phyloP scores from a whole-genome alignment of 2,797 vertebrate genomes.

The Triplophysa yarkandensis region DNA sequence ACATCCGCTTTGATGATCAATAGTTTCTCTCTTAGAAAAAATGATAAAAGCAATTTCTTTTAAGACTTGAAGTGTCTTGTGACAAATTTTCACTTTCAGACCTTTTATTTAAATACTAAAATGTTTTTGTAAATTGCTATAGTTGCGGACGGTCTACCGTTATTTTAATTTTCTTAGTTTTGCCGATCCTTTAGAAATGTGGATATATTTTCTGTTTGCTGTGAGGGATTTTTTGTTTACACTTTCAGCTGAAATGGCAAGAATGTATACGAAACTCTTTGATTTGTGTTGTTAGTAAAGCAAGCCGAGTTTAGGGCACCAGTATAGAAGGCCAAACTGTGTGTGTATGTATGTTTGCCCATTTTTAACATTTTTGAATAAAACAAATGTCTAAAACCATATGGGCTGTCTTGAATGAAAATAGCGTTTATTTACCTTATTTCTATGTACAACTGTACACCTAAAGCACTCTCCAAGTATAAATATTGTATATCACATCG shows the following conservation, averaged over 20 bases:
- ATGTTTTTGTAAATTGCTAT: neutral
- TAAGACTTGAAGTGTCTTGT: neutral
- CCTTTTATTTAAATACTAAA: neutral
- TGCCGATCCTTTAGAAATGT: neutral
- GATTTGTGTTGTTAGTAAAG: neutral
- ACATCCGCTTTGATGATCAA: conserved; percentile 89
- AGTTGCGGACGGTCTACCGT: neutral
- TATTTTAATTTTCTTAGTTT: neutral
- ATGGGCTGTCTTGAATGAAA: neutral
- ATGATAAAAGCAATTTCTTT: neutral
- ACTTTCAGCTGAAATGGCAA: neutral
- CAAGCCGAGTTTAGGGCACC: neutral
- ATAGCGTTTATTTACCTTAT: too few species aligned
- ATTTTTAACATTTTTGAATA: neutral
- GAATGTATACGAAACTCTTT: neutral
- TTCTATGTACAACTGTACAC: too few species aligned
- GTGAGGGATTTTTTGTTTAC: neutral
- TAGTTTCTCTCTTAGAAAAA: neutral
- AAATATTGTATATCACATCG: too few species aligned
- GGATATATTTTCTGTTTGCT: neutral
- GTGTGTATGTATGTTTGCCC: neutral
- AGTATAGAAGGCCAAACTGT: neutral
- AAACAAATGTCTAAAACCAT: neutral
- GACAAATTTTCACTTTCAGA: neutral
- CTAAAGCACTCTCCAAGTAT: too few species aligned